Conservation (phyloP, 2,888 invertebrate genomes). For the Megaustenia siamemsis region DNA sequence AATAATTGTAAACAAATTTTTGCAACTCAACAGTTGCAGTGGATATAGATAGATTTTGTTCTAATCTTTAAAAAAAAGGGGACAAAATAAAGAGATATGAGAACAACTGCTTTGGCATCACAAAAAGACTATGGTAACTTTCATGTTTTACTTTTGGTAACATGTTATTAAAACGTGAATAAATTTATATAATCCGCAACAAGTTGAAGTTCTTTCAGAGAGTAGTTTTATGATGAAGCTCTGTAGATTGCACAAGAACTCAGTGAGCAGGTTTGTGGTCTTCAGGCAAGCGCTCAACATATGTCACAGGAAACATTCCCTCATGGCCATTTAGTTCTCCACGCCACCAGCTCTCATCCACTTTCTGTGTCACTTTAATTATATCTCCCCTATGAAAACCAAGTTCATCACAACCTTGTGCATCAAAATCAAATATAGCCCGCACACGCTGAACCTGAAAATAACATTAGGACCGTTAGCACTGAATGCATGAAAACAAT, state of each 20-base stretch:
- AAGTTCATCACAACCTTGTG: conserved; percentile 97
- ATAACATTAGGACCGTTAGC: background rate
- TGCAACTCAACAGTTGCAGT: background rate
- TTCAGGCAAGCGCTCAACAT: conserved; percentile 83
- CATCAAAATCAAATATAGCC: conserved; percentile 98
- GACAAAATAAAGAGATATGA: background rate
- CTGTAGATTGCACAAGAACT: background rate
- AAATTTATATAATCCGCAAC: background rate
- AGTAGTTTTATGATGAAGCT: background rate
- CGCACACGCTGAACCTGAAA: conserved; percentile 84
- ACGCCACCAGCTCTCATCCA: conserved; percentile 92
- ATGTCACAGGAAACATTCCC: conserved; percentile 98
- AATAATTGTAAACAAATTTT: background rate
- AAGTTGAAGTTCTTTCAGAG: background rate
- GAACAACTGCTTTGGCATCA: background rate
- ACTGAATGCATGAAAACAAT: too few species aligned
- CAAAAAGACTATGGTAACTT: background rate
- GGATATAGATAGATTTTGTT: background rate
- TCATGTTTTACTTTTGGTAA: background rate
- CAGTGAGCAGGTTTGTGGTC: background rate
- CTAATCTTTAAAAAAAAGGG: background rate
- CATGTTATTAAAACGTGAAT: background rate
- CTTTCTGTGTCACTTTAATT: conserved; percentile 96
- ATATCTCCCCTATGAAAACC: conserved; percentile 98
- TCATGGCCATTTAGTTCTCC: conserved; percentile 84